phyloP scores from a whole-genome alignment of 2,888 invertebrate species.

The Dasysyrphus albostriatus region DNA sequence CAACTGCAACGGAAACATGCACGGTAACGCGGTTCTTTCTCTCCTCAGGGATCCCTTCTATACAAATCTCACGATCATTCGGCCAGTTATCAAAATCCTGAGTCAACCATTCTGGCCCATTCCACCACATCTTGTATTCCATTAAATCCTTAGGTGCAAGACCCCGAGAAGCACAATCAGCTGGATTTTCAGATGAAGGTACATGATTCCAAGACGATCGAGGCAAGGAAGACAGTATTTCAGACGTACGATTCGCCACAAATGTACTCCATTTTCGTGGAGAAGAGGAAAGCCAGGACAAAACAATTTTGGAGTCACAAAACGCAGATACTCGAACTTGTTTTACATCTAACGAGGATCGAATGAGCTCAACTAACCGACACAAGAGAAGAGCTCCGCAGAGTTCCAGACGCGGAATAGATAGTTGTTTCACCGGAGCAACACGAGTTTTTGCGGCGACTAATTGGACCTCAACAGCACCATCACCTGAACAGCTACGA shows the following conservation, averaged over 20 bases:
- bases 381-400: conserved; percentile 5
- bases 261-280: neutral
- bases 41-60: too few species aligned
- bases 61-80: too few species aligned
- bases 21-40: too few species aligned
- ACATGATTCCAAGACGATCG: too few species aligned
- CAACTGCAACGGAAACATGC: neutral
- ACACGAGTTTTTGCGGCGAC: neutral
- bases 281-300: neutral
- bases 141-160: too few species aligned
- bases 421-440: neutral
- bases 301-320: conserved; percentile 1
- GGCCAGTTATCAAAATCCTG: neutral
- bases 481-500: neutral
- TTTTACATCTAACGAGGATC: neutral
- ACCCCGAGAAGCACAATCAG: too few species aligned
- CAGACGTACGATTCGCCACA: too few species aligned
- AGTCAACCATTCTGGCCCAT: neutral
- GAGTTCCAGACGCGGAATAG: neutral
- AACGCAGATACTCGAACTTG: neutral
- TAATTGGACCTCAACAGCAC: too few species aligned
- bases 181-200: too few species aligned
- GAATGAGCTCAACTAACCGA: neutral
- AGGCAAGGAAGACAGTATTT: too few species aligned
- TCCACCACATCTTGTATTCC: too few species aligned